Evolutionary conservation across 1,140 invertebrate species (phyloP), one percentile per base, ranked within the genome.

Genomic region (Medauroidea extradentata): DNA sequence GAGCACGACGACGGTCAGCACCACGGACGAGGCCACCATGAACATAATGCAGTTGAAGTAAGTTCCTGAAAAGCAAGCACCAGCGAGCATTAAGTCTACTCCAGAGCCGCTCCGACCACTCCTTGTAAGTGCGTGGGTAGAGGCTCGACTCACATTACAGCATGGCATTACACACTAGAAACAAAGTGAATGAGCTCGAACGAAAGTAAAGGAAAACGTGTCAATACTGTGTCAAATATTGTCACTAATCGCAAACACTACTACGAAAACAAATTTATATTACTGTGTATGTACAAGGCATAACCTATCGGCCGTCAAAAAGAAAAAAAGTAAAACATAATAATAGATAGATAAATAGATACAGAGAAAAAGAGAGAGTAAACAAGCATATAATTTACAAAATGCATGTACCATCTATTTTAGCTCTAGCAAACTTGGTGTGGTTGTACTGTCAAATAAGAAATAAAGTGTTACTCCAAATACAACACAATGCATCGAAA

Each of bases 11-110:
- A 99, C 94, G 21, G 97, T 99, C 67, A 96, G 87, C 60, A 99
- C 92, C 69, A 99, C 96, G 62, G 95, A 98, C 60, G 96, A 94
- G 41, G 96, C 95, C 76, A 98, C 96, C 94, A 99, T 98, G 78
- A 99, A 94, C 97, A 99, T 99, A 77, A 99, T 98, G 82, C 94
- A 98, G 77, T 97, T 97, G 85, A 99, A 99, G 82, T 99, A 99
- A 65, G 96, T 96, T 71, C 95, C 95, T 98, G 83, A 34, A 63
- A 64, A 21, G 19, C 34, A 57, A n/a, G 24, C 41, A 57, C 44
- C 56, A 39, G 21, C 48, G 19, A 23, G 48, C 21, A 23, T 25
- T 50, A 25, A 50, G 48, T 23, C 16, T 18, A 14, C 21, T 25
- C 48, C 27, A 1, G 21, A 7, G 3, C 9, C 2, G 7, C 2